Percentiles rank a stretch among this genome's conserved stretches.
Evolutionary conservation across 1,140 invertebrate species (phyloP).

Genomic region (Trissolcus basalis): DNA sequence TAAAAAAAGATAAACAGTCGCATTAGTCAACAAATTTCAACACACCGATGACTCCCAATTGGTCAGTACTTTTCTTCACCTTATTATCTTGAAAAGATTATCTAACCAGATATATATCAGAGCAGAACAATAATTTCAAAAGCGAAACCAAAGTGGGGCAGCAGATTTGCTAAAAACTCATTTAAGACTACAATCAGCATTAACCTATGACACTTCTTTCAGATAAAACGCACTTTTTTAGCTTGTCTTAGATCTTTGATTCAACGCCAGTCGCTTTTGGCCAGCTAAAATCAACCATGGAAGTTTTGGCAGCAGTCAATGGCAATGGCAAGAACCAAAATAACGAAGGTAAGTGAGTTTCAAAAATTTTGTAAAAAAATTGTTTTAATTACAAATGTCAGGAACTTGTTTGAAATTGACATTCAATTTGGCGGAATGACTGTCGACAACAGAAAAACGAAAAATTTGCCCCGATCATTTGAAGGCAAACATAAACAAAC

Average conservation of each 20-base stretch:
- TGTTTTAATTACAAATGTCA: too few species aligned
- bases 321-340: conserved; percentile 7
- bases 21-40: too few species aligned
- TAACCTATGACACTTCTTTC: conserved; percentile 39
- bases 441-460: too few species aligned
- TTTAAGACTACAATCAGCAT: conserved; percentile 24
- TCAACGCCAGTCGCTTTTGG: conserved; percentile 11
- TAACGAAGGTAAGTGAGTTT: conserved; percentile 4
- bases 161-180: conserved; percentile 17
- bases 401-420: too few species aligned
- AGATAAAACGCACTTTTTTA: conserved; percentile 35
- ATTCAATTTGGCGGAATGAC: neutral
- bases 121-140: conserved; percentile 1
- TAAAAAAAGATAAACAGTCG: conserved; percentile 70
- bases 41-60: too few species aligned
- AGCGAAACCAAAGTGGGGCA: conserved; percentile 15
- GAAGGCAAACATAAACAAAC: too few species aligned
- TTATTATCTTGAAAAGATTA: neutral
- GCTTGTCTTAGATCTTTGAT: conserved; percentile 31
- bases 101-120: neutral
- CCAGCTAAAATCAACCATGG: conserved; percentile 20
- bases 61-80: too few species aligned
- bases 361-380: neutral
- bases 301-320: conserved; percentile 11
- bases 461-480: too few species aligned